A percentile compares a stretch with the other conserved stretches of the same genome.
These are phyloP conservation scores for Dromococcyx pavoninus DNA, from an alignment of 2,797 vertebrate species.

Conservation along the genomic window DNA sequence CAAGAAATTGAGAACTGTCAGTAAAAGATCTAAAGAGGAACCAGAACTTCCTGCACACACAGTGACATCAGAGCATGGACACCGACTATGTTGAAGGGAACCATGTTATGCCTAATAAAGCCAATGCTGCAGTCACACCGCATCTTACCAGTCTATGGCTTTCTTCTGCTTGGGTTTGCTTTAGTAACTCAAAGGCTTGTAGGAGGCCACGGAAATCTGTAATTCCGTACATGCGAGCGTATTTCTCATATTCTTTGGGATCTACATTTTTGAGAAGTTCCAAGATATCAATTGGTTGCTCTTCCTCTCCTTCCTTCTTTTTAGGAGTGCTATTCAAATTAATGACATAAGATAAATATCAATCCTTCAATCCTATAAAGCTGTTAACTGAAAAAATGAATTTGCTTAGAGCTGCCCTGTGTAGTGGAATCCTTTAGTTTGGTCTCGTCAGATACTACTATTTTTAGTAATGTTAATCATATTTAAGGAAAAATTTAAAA, in stretches of 20 bases:
- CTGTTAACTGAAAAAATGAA: neutral
- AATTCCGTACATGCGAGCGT: slow-evolving; percentile 98
- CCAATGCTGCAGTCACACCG: neutral
- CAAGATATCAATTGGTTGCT: slow-evolving; percentile 93
- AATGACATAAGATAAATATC: slow-evolving; percentile 8
- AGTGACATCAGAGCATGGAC: neutral
- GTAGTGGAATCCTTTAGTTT: neutral
- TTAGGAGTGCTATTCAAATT: slow-evolving; percentile 86
- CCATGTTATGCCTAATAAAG: neutral
- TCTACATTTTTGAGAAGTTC: slow-evolving; percentile 98
- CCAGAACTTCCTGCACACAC: neutral
- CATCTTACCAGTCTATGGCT: slow-evolving; percentile 88
- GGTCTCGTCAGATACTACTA: neutral
- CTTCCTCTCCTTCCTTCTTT: slow-evolving; percentile 90
- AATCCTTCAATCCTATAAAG: neutral
- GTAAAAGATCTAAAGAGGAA: neutral
- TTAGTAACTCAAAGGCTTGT: slow-evolving; percentile 95
- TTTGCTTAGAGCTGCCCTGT: neutral
- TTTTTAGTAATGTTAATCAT: neutral
- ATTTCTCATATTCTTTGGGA: slow-evolving; percentile 99
- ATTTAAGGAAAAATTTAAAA: neutral
- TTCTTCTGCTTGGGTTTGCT: slow-evolving; percentile 88
- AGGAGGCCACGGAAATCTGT: slow-evolving; percentile 97
- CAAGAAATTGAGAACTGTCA: neutral
- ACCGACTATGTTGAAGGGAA: neutral